Conservation (phyloP, 2,113 vertebrate genomes). For the Bucco capensis region DNA sequence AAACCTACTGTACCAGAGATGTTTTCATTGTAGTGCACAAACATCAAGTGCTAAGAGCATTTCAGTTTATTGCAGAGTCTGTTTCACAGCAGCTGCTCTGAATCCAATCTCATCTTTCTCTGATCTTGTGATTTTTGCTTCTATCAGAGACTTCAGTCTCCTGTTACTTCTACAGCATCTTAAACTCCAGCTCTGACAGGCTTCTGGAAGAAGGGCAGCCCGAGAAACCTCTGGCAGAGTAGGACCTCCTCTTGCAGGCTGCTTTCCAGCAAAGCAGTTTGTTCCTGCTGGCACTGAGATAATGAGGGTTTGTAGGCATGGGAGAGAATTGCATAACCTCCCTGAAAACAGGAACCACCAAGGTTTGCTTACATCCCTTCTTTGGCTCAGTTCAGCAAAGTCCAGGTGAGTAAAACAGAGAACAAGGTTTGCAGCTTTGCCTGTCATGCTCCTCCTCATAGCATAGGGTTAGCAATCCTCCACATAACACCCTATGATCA, state of each 20-base stretch:
- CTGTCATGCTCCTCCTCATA: not conserved
- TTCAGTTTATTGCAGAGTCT: not conserved
- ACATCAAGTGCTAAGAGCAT: conserved; percentile 10
- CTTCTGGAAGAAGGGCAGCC: not conserved
- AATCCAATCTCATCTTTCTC: conserved; percentile 7
- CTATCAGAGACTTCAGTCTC: conserved; percentile 26
- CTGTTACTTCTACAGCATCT: conserved; percentile 1
- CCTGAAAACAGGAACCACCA: not conserved
- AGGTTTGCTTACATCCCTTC: not conserved
- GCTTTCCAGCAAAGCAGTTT: not conserved
- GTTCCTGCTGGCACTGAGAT: not conserved
- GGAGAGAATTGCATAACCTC: too few relatives aligned
- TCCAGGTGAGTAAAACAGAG: not conserved
- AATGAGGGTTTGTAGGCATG: accelerated
- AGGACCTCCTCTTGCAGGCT: not conserved
- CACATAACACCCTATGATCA: not conserved
- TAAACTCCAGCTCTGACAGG: not conserved
- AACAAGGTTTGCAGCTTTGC: not conserved
- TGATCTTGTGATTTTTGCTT: conserved; percentile 41
- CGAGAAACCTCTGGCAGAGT: not conserved
- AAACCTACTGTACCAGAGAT: not conserved
- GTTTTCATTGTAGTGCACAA: not conserved
- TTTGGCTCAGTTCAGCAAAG: not conserved
- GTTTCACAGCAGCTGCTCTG: conserved; percentile 33
- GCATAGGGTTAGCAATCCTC: not conserved